These are phyloP conservation scores for Scotopteryx bipunctaria DNA, from an alignment of 2,888 invertebrate genomes.

Conservation along the genomic window DNA sequence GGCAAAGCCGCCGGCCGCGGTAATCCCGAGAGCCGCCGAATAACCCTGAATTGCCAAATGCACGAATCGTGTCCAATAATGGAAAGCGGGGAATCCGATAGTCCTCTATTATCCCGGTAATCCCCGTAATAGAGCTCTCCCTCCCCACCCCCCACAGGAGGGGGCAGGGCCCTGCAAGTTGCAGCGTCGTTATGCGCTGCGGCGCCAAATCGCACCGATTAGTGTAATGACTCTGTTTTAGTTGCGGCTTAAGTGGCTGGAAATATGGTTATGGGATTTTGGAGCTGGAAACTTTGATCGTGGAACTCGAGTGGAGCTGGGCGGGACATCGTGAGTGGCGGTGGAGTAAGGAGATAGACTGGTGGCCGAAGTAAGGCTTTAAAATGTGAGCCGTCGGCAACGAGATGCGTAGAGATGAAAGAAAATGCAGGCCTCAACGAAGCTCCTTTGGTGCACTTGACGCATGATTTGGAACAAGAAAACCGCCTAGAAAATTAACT, in stretches of 20 bases:
- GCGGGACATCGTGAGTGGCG: too few species aligned
- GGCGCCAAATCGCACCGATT: conserved; percentile 19
- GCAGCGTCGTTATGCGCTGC: conserved; percentile 25
- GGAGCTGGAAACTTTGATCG: neutral
- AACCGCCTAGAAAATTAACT: too few species aligned
- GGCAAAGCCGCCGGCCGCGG: neutral
- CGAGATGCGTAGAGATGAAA: too few species aligned
- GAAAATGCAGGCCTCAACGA: too few species aligned
- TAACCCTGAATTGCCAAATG: conserved; percentile 27
- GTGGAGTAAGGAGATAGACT: too few species aligned
- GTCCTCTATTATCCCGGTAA: conserved; percentile 31
- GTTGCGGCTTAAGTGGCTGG: neutral
- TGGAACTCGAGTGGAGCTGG: neutral
- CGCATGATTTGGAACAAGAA: too few species aligned
- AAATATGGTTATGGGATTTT: conserved; percentile 6
- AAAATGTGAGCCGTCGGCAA: too few species aligned
- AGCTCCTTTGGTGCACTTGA: too few species aligned
- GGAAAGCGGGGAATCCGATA: conserved; percentile 31
- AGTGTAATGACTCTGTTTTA: conserved; percentile 14
- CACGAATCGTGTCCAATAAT: conserved; percentile 33
- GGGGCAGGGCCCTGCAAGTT: conserved; percentile 18
- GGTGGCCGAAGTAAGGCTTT: too few species aligned
- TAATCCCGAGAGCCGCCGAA: conserved; percentile 6
- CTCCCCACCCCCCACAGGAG: too few species aligned
- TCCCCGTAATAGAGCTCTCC: conserved; percentile 29